Base-by-base conservation (phyloP, 2,888 invertebrate genomes). In the Pristionchus mayeri region DNA sequence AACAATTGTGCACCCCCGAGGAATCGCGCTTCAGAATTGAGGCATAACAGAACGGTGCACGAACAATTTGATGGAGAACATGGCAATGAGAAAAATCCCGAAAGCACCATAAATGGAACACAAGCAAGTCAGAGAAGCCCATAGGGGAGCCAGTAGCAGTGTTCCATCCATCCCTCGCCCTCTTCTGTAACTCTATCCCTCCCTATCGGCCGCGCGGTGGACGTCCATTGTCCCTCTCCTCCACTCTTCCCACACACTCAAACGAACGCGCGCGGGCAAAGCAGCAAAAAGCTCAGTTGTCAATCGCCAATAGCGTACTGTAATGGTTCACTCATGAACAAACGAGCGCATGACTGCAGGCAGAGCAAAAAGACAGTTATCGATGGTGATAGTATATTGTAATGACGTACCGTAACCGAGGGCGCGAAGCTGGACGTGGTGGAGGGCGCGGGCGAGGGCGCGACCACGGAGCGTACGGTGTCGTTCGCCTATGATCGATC, bases 401-500 rank as follows among this genome's bases (percentile, higher is more conserved):
- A 76, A 6, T 18, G n/a, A n/a, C 76, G 44, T 7, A 76, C 76
- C 76, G 76, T 37, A n/a, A 13, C 13, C 37, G 76, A 37, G 37
- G 76, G 76, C 34, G 76, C 76, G 76, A 76, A 76, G 48, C 16
- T 48, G 44, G 76, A 76, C 27, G 30, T 30, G 27, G 76, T 76
- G 4, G 76, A 76, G 76, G 76, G 76, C 30, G 76, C 76, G 48
- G 76, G 76, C 76, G 76, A 48, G 27, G 76, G 48, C 0, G 76
- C 48, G 24, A 76, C 76, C 18, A 76, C 48, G 16, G 76, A 76
- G 21, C 76, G 76, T 3, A 76, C 76, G 16, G 76, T 76, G 76
- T 76, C 76, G n/a, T 76, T 76, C 16, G 76, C 76, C 76, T 76
- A 48, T n/a, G n/a, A n/a, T n/a, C n/a, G n/a, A n/a, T n/a, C n/a